Base-by-base conservation (phyloP, 2,888 invertebrate species). In the Lysandra bellargus region DNA sequence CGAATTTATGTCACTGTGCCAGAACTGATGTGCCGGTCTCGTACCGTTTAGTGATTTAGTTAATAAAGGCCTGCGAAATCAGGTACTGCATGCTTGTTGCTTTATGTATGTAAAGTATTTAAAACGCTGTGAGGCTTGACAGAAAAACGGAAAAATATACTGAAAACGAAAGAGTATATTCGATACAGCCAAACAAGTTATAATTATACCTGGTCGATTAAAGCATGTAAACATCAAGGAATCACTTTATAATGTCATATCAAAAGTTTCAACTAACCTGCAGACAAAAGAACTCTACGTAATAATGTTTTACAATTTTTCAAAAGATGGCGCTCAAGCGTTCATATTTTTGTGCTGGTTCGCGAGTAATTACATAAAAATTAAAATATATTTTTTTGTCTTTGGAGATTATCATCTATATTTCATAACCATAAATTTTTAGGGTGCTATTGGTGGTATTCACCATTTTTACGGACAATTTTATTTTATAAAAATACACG, bases 11-110 rank as follows among this genome's bases (percentile, higher is more conserved):
- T 79, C 80, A 73, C 80, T 78, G 82, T 81, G 82, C 80, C 78
- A 53, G 81, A 80, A 69, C 69, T 79, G 80, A 81, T 83, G 84
- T 80, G 79, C 83, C 83, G 81, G 82, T 83, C 85, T 85, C 77
- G 82, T 84, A 83, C 84, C 87, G 85, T 78, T 74, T 78, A 85
- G 86, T 86, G 87, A 86, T 84, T 86, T 80, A 81, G 88, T 89
- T 87, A 87, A 92, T 91, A 91, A 88, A 84, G 87, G 84, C 86
- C 84, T 85, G 87, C 88, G 84, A 82, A 85, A 91, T 90, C 92
- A 92, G 91, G 92, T 92, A 92, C 85, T 79, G 30, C 49, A 78
- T 78, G 78, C 60, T 23, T 40, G 44, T 40, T 33, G n/a, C 23
- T 17, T 60, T 73, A n/a, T 14, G 44, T n/a, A 17, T 53, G 5